Conservation (phyloP, 2,113 vertebrate genomes). For the Calidris pygmaea region DNA sequence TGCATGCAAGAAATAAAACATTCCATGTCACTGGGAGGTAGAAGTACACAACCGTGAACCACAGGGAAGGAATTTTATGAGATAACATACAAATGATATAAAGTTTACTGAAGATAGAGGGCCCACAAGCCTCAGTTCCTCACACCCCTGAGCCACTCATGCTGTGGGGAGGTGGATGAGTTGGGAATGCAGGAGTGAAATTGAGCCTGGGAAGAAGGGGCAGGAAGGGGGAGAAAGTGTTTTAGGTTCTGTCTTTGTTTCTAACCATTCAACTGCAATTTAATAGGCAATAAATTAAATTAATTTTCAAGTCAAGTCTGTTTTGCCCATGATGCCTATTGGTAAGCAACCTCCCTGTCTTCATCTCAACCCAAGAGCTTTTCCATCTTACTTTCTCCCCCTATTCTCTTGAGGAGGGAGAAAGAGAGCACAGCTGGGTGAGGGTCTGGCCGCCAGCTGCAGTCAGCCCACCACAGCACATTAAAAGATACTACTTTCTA, state of each 20-base stretch:
- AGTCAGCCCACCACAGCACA: neutral
- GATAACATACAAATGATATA: neutral
- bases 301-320: neutral
- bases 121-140: neutral
- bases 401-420: neutral
- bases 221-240: accelerated
- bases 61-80: neutral
- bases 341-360: neutral
- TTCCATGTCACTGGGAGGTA: neutral
- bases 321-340: neutral
- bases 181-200: neutral
- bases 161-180: neutral
- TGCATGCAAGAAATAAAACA: neutral
- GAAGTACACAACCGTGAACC: neutral
- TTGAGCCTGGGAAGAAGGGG: neutral
- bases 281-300: neutral
- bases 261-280: neutral
- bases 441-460: neutral
- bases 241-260: neutral
- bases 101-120: neutral
- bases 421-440: neutral
- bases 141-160: neutral
- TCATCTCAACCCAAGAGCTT: neutral
- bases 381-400: neutral
- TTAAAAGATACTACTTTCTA: neutral